Percentiles rank a stretch among this genome's conserved stretches.
phyloP scores from a whole-genome alignment of 2,888 invertebrate genomes.

The Diplolepis rosae region DNA sequence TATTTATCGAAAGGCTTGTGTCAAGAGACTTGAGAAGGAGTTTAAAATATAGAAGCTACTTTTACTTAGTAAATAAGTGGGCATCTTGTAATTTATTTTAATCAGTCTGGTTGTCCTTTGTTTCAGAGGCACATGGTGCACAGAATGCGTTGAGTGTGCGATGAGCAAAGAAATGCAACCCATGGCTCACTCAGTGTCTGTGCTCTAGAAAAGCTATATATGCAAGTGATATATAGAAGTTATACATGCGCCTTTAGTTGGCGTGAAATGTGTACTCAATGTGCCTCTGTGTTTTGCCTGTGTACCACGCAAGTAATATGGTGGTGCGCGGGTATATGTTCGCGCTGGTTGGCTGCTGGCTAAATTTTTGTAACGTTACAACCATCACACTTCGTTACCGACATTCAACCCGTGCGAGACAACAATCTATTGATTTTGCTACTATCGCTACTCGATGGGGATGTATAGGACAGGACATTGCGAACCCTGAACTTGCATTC shows the following conservation, averaged over 20 bases:
- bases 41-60: constrained; percentile 44
- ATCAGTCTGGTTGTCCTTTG: constrained; percentile 78
- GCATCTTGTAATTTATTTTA: constrained; percentile 71
- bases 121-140: constrained; percentile 89
- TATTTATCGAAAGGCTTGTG: constrained; percentile 52
- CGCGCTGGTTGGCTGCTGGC: constrained; percentile 69
- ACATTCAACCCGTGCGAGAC: constrained; percentile 71
- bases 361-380: constrained; percentile 57
- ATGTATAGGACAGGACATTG: constrained; percentile 66
- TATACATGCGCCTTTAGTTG: constrained; percentile 59
- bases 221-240: constrained; percentile 64
- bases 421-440: constrained; percentile 73
- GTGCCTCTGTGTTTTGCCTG: constrained; percentile 72
- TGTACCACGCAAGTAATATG: constrained; percentile 62
- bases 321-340: constrained; percentile 68
- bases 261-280: constrained; percentile 63
- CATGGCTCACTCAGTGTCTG: constrained; percentile 73
- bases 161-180: constrained; percentile 63
- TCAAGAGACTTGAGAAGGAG: constrained; percentile 61
- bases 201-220: constrained; percentile 66
- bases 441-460: constrained; percentile 72
- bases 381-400: constrained; percentile 67
- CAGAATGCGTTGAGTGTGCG: constrained; percentile 72
- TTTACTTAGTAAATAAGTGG: constrained; percentile 58
- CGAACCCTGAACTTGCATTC: constrained; percentile 70